phyloP scores from a whole-genome alignment of 2,113 vertebrate genomes.

The Otus sunia region DNA sequence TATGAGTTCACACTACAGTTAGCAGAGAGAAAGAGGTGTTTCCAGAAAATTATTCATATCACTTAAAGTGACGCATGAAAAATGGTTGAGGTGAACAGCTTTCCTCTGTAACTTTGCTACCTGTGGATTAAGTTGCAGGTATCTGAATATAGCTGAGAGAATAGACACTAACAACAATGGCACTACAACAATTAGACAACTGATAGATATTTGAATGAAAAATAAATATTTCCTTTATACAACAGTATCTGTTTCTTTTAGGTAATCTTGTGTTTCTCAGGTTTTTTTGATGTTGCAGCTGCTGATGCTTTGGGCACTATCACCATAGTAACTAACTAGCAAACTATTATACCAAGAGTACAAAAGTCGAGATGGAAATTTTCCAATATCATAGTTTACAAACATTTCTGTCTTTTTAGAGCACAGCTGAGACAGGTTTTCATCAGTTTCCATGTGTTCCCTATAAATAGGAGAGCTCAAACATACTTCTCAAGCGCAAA shows the following conservation, averaged over 20 bases:
- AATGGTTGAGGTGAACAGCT: neutral
- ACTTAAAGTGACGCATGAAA: neutral
- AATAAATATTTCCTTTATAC: neutral
- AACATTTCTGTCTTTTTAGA: neutral
- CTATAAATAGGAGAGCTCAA: neutral
- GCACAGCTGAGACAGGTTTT: neutral
- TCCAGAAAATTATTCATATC: neutral
- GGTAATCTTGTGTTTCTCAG: neutral
- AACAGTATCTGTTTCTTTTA: neutral
- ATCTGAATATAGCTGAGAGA: neutral
- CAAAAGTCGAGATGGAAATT: constrained; percentile 16
- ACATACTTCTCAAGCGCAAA: neutral
- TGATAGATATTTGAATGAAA: neutral
- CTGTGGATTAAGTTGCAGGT: neutral
- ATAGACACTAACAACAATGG: neutral
- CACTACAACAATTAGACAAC: neutral
- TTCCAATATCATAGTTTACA: neutral
- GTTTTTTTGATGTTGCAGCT: neutral
- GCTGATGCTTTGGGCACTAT: neutral
- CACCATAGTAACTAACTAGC: constrained; percentile 4
- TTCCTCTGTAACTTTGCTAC: neutral
- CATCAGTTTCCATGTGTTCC: neutral
- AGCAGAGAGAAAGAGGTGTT: neutral
- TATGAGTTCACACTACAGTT: neutral
- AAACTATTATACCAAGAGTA: neutral